These are phyloP conservation scores for Antechinus stuartii DNA, from an alignment of 2,113 vertebrate genomes.

Conservation along the genomic window DNA sequence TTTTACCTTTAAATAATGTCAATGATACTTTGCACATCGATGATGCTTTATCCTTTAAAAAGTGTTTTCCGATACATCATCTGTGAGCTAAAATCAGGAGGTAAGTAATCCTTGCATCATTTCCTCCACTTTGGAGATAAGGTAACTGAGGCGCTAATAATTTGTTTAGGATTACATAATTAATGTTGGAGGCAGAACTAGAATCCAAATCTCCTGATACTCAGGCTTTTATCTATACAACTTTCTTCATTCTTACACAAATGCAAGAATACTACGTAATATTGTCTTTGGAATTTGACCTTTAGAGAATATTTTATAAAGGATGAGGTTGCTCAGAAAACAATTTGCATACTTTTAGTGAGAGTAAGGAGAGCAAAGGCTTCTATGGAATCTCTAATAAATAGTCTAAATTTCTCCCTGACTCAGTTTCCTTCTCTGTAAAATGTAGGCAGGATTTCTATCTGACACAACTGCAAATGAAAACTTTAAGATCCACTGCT, in stretches of 20 bases:
- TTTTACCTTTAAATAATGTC: neutral
- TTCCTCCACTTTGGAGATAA: neutral
- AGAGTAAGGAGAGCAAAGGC: neutral
- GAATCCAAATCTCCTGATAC: neutral
- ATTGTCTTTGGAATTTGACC: conserved; percentile 1
- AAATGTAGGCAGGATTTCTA: conserved; percentile 42
- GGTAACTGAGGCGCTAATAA: neutral
- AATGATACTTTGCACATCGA: neutral
- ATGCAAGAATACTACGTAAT: neutral
- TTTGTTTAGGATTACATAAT: neutral
- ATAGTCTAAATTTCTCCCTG: conserved; percentile 6
- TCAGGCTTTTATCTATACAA: neutral
- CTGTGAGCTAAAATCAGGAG: neutral
- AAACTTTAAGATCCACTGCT: conserved; percentile 35
- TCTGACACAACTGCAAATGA: conserved; percentile 32
- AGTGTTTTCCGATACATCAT: neutral
- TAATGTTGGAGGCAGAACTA: neutral
- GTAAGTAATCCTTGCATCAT: too few species aligned
- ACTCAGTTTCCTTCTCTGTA: conserved; percentile 6
- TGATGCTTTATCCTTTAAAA: neutral
- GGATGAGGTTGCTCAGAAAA: neutral
- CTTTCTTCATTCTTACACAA: neutral
- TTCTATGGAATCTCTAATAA: neutral
- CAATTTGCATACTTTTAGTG: neutral
- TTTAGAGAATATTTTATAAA: conserved; percentile 17